A percentile compares a stretch with the other conserved stretches of the same genome.
These are phyloP conservation scores for Drosophila setifemur DNA, from an alignment of 1,140 invertebrate species.

Conservation along the genomic window DNA sequence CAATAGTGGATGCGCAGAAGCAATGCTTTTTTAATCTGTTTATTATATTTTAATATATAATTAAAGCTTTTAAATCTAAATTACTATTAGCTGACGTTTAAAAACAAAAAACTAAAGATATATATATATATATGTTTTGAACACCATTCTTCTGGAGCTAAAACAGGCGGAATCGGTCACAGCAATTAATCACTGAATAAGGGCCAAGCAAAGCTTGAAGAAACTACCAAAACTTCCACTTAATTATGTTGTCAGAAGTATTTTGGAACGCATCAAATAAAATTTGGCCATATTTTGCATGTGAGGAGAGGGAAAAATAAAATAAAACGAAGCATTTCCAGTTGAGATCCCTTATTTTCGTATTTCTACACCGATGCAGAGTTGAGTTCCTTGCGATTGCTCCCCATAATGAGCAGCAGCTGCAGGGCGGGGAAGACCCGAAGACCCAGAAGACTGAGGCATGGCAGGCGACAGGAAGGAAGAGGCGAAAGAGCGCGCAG, in stretches of 20 bases:
- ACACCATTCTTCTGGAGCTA: too few relatives aligned
- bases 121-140: too few relatives aligned
- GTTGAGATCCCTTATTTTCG: background rate
- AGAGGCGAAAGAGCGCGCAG: slow-evolving; percentile 23
- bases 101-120: too few relatives aligned
- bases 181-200: slow-evolving; percentile 57
- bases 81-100: too few relatives aligned
- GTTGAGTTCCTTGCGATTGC: slow-evolving; percentile 38
- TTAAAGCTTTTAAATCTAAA: too few relatives aligned
- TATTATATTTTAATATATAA: too few relatives aligned
- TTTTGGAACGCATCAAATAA: slow-evolving; percentile 39
- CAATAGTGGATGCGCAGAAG: too few relatives aligned
- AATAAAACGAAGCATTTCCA: background rate
- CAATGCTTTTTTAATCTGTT: too few relatives aligned
- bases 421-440: slow-evolving; percentile 17
- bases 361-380: background rate
- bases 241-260: slow-evolving; percentile 70
- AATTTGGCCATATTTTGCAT: slow-evolving; percentile 39
- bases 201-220: slow-evolving; percentile 15
- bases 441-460: slow-evolving; percentile 4
- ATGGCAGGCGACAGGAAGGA: slow-evolving; percentile 65
- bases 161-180: slow-evolving; percentile 11
- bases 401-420: slow-evolving; percentile 67
- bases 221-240: slow-evolving; percentile 34
- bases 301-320: background rate